Evolutionary conservation across 2,888 invertebrate genomes (phyloP), one percentile per base, ranked within the genome.

Genomic region (Mesorhabditis spiculigera): DNA sequence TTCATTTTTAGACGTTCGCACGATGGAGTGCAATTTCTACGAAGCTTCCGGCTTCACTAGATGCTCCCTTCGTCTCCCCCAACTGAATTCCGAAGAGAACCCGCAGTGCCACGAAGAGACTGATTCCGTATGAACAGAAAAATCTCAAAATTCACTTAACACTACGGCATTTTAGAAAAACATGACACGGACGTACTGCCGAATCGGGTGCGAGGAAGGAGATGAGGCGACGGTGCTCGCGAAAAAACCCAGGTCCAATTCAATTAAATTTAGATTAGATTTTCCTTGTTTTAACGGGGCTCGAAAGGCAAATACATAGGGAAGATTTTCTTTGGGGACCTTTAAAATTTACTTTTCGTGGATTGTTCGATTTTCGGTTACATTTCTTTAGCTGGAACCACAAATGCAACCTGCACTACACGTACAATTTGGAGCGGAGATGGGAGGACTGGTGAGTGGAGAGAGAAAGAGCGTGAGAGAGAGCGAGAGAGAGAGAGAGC

Each of bases 101-200:
- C 58, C 58, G 58, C n/a, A 13, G 58, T 50, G 58, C n/a, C 58
- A 50, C 58, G 58, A 50, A n/a, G 58, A 50, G n/a, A 50, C 58
- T 10, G 58, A 50, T 50, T n/a, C 8, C 8, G 58, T 50, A 50
- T 28, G 28, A 28, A 28, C 28, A 28, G 28, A 28, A 28, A 28
- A 28, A 28, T 28, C 28, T 28, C 28, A 28, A 28, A 28, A 28
- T 28, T 28, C 28, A 28, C 28, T 28, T 28, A 28, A 28, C 28
- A 28, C 28, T 28, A 28, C 28, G 28, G 28, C 28, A 28, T 28
- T 28, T 28, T 28, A 28, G 58, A 50, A 50, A 50, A 50, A 50
- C n/a, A n/a, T 50, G 58, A 50, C 58, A 2, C 58, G 58, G n/a
- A n/a, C n/a, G 10, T 50, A 50, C 58, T 50, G 58, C n/a, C 58